A percentile compares a stretch with the other conserved stretches of the same genome.
Evolutionary conservation across 2,888 invertebrate genomes (phyloP).

Genomic region (Eupelmus urozonus): DNA sequence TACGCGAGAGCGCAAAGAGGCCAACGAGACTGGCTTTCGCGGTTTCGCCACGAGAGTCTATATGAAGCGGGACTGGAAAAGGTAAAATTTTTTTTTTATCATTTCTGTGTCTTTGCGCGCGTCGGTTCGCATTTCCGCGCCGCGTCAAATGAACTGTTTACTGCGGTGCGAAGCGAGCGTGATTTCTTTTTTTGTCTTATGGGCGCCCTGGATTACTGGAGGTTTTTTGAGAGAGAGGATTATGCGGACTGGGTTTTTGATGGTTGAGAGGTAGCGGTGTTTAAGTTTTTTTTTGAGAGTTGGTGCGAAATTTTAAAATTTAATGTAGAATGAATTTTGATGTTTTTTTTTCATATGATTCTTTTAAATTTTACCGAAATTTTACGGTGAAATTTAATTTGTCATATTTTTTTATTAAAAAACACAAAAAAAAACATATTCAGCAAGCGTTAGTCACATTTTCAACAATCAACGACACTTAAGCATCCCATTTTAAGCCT

Average conservation of each 20-base stretch:
- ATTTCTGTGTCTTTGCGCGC: background rate
- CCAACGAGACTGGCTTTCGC: background rate
- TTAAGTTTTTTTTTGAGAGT: too few relatives aligned
- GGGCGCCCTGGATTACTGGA: too few relatives aligned
- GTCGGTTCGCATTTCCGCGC: conserved; percentile 16
- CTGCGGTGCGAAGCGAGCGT: background rate
- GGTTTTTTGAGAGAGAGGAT: too few relatives aligned
- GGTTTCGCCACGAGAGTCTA: conserved; percentile 5
- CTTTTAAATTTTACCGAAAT: background rate
- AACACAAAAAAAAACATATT: background rate
- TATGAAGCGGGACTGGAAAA: background rate
- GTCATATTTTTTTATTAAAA: background rate
- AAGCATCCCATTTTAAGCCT: too few relatives aligned
- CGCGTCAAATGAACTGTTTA: conserved; percentile 33
- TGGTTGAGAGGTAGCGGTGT: too few relatives aligned
- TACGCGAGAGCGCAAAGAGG: background rate
- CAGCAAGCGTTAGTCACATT: background rate
- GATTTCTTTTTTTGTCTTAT: too few relatives aligned
- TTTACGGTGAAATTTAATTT: background rate
- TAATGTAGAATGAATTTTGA: background rate
- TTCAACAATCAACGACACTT: too few relatives aligned
- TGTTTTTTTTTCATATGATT: background rate
- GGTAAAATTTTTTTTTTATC: conserved; percentile 3
- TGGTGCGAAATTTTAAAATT: too few relatives aligned
- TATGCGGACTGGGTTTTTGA: too few relatives aligned